Conservation (phyloP, 2,113 vertebrate species). For the Desmodus rotundus region DNA sequence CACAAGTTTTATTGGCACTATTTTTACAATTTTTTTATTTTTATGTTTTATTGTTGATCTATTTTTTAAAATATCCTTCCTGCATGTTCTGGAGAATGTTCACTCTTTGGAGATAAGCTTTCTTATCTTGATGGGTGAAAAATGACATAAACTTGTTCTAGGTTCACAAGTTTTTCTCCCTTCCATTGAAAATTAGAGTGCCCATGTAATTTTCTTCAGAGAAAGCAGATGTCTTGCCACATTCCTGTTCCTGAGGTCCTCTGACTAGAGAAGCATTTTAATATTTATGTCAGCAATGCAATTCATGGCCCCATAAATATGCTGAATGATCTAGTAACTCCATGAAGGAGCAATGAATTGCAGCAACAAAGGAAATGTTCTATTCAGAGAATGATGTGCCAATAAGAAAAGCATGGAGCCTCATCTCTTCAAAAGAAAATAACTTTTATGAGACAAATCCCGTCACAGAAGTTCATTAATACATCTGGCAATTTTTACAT, state of each 20-base stretch:
- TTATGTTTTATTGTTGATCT: too few relatives aligned
- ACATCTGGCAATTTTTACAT: neutral
- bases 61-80: neutral
- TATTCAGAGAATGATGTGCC: neutral
- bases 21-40: neutral
- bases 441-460: conserved; percentile 17
- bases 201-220: conserved; percentile 36
- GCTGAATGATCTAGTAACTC: neutral
- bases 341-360: neutral
- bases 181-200: conserved; percentile 42
- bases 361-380: neutral
- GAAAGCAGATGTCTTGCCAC: neutral
- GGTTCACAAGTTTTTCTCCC: neutral
- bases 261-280: neutral
- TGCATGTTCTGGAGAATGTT: neutral
- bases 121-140: neutral
- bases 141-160: neutral
- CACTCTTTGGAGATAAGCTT: neutral
- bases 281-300: conserved; percentile 3
- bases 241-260: conserved; percentile 31
- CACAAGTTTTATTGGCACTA: neutral
- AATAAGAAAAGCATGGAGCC: neutral
- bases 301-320: conserved; percentile 14
- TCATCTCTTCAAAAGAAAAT: conserved; percentile 28
- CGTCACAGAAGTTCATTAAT: neutral